phyloP scores from a whole-genome alignment of 2,888 invertebrate species.

The Ophion ellenae region DNA sequence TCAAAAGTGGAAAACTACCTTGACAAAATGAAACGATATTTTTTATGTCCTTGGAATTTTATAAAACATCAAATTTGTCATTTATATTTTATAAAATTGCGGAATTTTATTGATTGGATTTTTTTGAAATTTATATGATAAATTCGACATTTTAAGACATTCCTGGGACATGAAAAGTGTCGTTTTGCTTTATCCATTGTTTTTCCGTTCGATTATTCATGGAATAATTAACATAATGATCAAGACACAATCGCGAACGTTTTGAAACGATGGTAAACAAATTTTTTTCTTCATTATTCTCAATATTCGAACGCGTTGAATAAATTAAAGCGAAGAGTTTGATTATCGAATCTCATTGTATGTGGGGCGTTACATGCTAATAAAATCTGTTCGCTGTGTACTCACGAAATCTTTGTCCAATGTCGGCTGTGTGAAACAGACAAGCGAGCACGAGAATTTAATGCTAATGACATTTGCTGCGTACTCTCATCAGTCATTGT shows the following conservation, averaged over 20 bases:
- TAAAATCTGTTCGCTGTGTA: conserved; percentile 55
- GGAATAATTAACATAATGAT: background rate
- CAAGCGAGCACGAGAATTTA: conserved; percentile 40
- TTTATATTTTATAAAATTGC: too few species aligned
- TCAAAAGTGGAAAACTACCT: background rate
- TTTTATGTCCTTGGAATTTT: background rate
- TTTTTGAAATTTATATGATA: too few species aligned
- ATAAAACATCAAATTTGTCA: background rate
- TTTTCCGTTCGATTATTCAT: background rate
- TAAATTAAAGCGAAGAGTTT: conserved; percentile 32
- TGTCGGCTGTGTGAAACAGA: conserved; percentile 72
- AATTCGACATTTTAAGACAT: too few species aligned
- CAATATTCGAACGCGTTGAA: conserved; percentile 4
- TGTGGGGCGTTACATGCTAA: conserved; percentile 35
- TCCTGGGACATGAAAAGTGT: background rate
- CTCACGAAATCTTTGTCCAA: conserved; percentile 78
- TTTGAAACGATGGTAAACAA: background rate
- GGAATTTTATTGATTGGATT: too few species aligned
- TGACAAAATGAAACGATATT: background rate
- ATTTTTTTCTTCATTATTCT: too few species aligned
- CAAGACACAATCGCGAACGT: background rate
- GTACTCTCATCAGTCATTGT: background rate
- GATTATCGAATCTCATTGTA: conserved; percentile 38
- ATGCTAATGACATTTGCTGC: conserved; percentile 17
- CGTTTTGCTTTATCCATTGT: background rate